phyloP scores from a whole-genome alignment of 2,797 vertebrate genomes.

The Malurus splendens region DNA sequence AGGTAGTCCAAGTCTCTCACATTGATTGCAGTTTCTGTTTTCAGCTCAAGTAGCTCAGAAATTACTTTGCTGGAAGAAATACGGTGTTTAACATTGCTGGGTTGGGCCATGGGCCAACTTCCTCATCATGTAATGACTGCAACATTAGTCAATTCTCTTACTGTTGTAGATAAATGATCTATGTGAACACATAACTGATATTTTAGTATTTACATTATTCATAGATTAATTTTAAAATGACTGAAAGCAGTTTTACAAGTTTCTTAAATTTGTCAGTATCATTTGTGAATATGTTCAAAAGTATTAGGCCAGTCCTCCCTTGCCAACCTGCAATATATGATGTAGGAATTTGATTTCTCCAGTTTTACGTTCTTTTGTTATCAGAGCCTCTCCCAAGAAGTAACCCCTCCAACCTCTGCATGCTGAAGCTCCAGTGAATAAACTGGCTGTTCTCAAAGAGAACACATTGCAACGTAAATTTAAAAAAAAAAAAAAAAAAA shows the following conservation, averaged over 20 bases:
- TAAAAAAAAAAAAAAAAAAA: not conserved
- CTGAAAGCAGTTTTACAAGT: not conserved
- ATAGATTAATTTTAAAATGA: not conserved
- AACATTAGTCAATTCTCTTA: not conserved
- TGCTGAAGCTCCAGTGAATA: not conserved
- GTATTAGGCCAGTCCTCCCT: not conserved
- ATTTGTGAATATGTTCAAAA: not conserved
- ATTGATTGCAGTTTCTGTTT: not conserved
- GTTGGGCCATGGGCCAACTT: not conserved
- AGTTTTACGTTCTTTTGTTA: not conserved
- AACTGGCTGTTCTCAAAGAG: not conserved
- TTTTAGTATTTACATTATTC: not conserved
- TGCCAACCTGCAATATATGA: not conserved
- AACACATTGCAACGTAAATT: not conserved
- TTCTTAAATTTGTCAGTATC: not conserved
- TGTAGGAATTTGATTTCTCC: not conserved
- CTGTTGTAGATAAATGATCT: not conserved
- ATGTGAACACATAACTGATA: not conserved
- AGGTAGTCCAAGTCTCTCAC: not conserved
- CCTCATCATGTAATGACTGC: not conserved
- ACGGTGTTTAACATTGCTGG: not conserved
- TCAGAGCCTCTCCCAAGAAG: not conserved
- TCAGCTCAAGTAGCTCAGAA: not conserved
- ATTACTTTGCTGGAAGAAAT: constrained; percentile 4
- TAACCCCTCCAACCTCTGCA: not conserved